These are phyloP conservation scores for Drosophila funebris DNA, from an alignment of 1,140 invertebrate species.

Conservation along the genomic window DNA sequence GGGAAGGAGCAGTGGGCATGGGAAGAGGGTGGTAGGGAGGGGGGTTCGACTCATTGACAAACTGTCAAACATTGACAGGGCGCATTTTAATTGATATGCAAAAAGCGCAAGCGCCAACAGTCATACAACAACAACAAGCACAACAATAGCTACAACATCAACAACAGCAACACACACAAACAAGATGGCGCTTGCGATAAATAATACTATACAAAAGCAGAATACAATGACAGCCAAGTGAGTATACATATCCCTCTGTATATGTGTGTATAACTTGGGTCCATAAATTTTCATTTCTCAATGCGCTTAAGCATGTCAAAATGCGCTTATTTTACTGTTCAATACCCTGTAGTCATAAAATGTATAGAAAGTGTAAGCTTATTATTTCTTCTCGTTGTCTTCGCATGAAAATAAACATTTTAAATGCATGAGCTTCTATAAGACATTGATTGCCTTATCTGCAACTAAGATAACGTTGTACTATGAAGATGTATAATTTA, in stretches of 20 bases:
- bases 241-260: neutral
- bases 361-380: neutral
- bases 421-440: no score
- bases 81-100: slow-evolving; percentile 81
- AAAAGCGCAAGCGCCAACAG: slow-evolving; percentile 77
- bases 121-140: slow-evolving; percentile 18
- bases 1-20: no score
- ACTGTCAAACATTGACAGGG: slow-evolving; percentile 82
- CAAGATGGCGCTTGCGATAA: slow-evolving; percentile 79
- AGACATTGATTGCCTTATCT: no score
- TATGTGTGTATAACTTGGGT: slow-evolving; percentile 11
- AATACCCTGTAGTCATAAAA: neutral
- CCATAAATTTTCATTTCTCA: slow-evolving; percentile 70
- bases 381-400: no score
- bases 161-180: slow-evolving; percentile 33
- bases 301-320: slow-evolving; percentile 67
- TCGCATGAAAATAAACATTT: no score
- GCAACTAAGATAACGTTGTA: no score
- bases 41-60: slow-evolving; percentile 68
- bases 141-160: slow-evolving; percentile 9
- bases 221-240: slow-evolving; percentile 29
- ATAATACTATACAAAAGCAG: slow-evolving; percentile 58
- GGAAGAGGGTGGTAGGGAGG: neutral
- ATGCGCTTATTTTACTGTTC: slow-evolving; percentile 48
- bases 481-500: no score